A percentile compares a stretch with the other conserved stretches of the same genome.
Evolutionary conservation across 2,888 invertebrate genomes (phyloP).

Genomic region (Eustalomyia histrio): DNA sequence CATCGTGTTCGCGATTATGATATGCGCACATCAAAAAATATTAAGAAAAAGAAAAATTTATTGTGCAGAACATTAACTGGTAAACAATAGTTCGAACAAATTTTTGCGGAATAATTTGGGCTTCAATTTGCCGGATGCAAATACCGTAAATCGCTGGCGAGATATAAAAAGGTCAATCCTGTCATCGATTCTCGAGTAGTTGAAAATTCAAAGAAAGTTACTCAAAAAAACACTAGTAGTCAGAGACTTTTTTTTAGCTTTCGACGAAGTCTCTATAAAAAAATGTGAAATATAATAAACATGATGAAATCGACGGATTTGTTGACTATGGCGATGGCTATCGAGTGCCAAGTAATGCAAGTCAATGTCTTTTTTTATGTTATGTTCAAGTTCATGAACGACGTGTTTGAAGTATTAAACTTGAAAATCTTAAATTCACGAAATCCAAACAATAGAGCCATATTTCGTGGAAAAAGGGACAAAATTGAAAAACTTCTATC

Average conservation of each 20-base stretch:
- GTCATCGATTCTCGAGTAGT: no score
- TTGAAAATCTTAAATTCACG: no score
- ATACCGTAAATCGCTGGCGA: background rate
- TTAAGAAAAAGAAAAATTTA: no score
- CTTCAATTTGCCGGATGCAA: conserved; percentile 7
- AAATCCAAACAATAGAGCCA: no score
- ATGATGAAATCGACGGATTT: no score
- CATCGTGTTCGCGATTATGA: background rate
- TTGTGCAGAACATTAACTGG: background rate
- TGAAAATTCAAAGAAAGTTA: background rate
- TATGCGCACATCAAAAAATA: background rate
- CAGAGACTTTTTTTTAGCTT: background rate
- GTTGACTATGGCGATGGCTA: background rate
- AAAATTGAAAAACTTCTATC: background rate
- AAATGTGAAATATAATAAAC: no score
- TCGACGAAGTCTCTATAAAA: background rate
- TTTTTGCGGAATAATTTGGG: conserved; percentile 1
- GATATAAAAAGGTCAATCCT: background rate
- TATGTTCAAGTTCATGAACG: background rate
- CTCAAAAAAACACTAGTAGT: background rate
- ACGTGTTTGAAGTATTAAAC: background rate
- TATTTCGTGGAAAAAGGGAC: no score
- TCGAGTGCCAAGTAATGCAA: background rate
- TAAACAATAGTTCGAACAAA: background rate
- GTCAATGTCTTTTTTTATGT: conserved; percentile 3